phyloP scores from a whole-genome alignment of 2,797 vertebrate genomes.

The Sphenopsis melanotis region DNA sequence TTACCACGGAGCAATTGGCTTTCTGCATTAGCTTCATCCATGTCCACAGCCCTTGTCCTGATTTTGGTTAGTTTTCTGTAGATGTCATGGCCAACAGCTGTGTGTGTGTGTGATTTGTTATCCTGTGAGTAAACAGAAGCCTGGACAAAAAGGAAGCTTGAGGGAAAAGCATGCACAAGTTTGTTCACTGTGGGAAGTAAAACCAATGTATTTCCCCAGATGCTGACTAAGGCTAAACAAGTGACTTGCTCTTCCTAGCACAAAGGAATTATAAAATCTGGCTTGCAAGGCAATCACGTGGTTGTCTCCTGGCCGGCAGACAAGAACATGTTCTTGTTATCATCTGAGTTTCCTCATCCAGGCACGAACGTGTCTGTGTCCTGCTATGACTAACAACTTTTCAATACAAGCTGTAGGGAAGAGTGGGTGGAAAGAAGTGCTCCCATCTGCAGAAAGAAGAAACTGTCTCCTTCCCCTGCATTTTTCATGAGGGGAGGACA shows the following conservation, averaged over 20 bases:
- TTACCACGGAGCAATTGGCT: not conserved
- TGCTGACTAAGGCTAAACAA: not conserved
- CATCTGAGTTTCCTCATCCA: not conserved
- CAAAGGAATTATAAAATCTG: not conserved
- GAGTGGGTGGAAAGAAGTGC: not conserved
- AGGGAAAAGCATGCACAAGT: not conserved
- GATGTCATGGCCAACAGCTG: not conserved
- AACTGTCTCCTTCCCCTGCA: not conserved
- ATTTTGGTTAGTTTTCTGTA: not conserved
- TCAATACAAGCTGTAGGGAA: not conserved
- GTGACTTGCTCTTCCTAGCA: not conserved
- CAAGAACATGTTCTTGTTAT: conserved; percentile 10
- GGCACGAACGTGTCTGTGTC: not conserved
- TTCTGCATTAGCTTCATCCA: not conserved
- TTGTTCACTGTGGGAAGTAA: not conserved
- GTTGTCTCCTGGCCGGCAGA: not conserved
- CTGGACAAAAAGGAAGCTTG: not conserved
- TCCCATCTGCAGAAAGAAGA: not conserved
- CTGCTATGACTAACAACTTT: conserved; percentile 22
- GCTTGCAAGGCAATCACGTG: not conserved
- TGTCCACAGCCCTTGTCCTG: not conserved
- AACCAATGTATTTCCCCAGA: not conserved
- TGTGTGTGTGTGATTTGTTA: not conserved
- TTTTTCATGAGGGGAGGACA: not conserved
- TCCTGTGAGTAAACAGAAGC: not conserved